phyloP scores from a whole-genome alignment of 2,888 invertebrate genomes.

The Azorinus chamasolen region DNA sequence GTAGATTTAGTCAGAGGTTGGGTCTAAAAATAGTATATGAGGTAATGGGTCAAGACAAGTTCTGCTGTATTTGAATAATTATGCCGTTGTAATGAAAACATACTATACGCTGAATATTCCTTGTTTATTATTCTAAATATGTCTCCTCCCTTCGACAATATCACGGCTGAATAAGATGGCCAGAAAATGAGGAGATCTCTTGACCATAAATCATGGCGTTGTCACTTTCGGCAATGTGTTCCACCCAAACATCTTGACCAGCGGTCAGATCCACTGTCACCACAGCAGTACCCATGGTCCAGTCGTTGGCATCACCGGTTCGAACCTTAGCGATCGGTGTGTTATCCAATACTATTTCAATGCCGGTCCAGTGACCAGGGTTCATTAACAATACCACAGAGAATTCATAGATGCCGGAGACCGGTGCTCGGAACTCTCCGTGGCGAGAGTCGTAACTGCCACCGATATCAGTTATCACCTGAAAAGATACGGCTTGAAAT shows the following conservation, averaged over 20 bases:
- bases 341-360: conserved; percentile 49
- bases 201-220: conserved; percentile 49
- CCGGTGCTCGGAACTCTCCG: conserved; percentile 57
- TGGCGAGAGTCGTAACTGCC: conserved; percentile 55
- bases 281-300: conserved; percentile 45
- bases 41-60: too few relatives aligned
- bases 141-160: too few relatives aligned
- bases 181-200: conserved; percentile 49
- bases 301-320: conserved; percentile 43
- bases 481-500: not conserved
- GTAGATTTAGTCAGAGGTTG: too few relatives aligned
- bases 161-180: conserved; percentile 55
- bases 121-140: too few relatives aligned
- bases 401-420: conserved; percentile 56
- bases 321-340: conserved; percentile 31
- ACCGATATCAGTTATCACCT: conserved; percentile 53
- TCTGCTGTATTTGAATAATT: too few relatives aligned
- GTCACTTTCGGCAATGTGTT: conserved; percentile 54
- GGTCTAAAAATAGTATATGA: too few relatives aligned
- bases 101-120: too few relatives aligned
- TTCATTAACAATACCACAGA: conserved; percentile 54
- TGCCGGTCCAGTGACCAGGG: conserved; percentile 49
- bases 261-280: conserved; percentile 41
- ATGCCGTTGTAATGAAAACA: too few relatives aligned
- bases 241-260: conserved; percentile 61